These are phyloP conservation scores for Gnathonemus longibarbis DNA, from an alignment of 2,113 vertebrate species.

Conservation along the genomic window DNA sequence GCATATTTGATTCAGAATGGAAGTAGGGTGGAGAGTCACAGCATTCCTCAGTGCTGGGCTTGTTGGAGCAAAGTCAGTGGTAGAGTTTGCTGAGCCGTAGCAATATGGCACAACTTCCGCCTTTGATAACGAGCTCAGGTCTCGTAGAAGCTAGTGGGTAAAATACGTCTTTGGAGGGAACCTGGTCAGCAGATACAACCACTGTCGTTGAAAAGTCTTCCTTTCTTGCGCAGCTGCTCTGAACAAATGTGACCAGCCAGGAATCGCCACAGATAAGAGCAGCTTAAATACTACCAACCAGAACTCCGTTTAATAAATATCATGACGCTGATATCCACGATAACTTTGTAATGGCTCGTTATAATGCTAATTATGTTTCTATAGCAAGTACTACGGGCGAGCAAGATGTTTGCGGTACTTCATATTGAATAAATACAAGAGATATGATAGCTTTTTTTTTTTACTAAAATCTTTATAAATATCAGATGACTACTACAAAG, in stretches of 20 bases:
- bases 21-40: slow-evolving; percentile 16
- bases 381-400: neutral
- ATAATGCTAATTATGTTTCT: neutral
- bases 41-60: slow-evolving; percentile 49
- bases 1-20: slow-evolving; percentile 27
- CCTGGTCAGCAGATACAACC: neutral
- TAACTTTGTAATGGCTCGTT: neutral
- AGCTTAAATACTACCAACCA: neutral
- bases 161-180: neutral
- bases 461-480: neutral
- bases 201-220: neutral
- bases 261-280: neutral
- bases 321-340: neutral
- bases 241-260: slow-evolving; percentile 13
- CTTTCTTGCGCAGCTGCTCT: slow-evolving; percentile 9
- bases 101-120: neutral
- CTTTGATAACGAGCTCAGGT: neutral
- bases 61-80: slow-evolving; percentile 52
- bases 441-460: neutral
- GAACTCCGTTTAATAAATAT: neutral
- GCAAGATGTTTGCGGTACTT: neutral
- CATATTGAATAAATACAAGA: neutral
- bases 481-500: neutral
- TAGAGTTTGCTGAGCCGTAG: slow-evolving; percentile 36
- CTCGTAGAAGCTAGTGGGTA: neutral